Conservation (phyloP, 37 sponge, comb jelly and placozoan genomes). For the Halichondria panicea region DNA sequence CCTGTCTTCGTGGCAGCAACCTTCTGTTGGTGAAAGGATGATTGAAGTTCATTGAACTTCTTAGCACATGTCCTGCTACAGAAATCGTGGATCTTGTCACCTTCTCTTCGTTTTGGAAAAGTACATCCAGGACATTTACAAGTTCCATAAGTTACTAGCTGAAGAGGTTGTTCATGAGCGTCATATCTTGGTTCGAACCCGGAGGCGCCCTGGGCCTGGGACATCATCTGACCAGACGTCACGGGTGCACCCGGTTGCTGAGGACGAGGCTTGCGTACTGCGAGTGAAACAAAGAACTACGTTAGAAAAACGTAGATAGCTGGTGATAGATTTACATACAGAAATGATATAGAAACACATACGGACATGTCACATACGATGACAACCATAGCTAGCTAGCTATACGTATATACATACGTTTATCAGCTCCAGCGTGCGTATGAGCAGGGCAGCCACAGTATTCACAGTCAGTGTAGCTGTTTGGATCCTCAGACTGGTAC, state of each 20-base stretch:
- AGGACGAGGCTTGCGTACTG: background rate
- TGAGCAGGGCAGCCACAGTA: constrained; percentile 64
- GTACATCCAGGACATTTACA: constrained; percentile 44
- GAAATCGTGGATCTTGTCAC: constrained; percentile 22
- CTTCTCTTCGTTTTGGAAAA: constrained; percentile 22
- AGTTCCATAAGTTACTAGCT: background rate
- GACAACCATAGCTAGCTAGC: background rate
- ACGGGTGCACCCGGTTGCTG: too few relatives aligned
- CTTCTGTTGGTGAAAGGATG: background rate
- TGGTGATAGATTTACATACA: background rate
- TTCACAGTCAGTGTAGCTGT: constrained; percentile 39
- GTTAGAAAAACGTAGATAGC: too few relatives aligned
- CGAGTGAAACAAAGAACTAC: background rate
- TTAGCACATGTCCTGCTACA: constrained; percentile 46
- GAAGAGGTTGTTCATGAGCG: background rate
- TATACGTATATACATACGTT: constrained; percentile 7
- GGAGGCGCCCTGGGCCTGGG: background rate
- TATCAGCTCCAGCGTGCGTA: constrained; percentile 41
- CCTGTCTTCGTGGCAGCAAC: background rate
- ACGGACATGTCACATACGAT: background rate
- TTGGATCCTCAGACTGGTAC: constrained; percentile 45
- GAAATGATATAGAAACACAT: background rate
- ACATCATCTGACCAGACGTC: too few relatives aligned
- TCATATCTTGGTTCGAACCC: background rate
- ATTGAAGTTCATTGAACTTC: background rate